Evolutionary conservation across 1,140 invertebrate species (phyloP), one percentile per base, ranked within the genome.

Genomic region (Sminthurides bifidus): DNA sequence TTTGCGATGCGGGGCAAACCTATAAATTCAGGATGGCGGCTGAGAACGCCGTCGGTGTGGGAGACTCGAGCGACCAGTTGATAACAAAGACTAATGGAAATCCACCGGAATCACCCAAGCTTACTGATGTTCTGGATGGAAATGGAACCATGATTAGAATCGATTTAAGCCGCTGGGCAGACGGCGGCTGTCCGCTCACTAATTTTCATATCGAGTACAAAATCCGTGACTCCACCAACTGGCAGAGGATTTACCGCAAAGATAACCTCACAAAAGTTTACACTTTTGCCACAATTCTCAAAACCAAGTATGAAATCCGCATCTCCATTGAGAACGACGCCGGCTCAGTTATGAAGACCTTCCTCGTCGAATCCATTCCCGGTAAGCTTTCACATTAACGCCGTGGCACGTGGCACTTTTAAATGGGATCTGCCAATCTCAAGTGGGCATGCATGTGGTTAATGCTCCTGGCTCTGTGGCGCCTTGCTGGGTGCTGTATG

Each of bases 1-100:
- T 19, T 72, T 92, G 17, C 76, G 80, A 57, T 92, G 88, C 71
- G 89, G 83, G 40, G 79, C 78, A 38, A n/a, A 70, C 76, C 37
- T 85, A 85, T 65, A 72, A 79, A 2, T 48, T 63, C n/a, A 26
- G 37, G 23, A 40, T 63, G 15, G 52, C 53, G 1, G 60, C 56
- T 5, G 54, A 51, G 29, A 63, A 63, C 41, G 23, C 35, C 6
- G 37, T 63, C 15, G 60, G 60, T 14, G 3, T 37, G 15, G 60
- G 60, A 3, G 26, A 50, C 14, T 52, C 38, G 23, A 52, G 56
- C n/a, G 14, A 2, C 23, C 35, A 24, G 2, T 24, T 63, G 24
- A 35, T 3, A n/a, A 49, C 56, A 21, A 12, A 29, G 31, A 63
- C 60, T 15, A 56, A 52, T 54, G 60, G 60, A 19, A 35, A 24